Evolutionary conservation across 2,888 invertebrate genomes (phyloP).

Genomic region (Chrysotoxum bicinctum): DNA sequence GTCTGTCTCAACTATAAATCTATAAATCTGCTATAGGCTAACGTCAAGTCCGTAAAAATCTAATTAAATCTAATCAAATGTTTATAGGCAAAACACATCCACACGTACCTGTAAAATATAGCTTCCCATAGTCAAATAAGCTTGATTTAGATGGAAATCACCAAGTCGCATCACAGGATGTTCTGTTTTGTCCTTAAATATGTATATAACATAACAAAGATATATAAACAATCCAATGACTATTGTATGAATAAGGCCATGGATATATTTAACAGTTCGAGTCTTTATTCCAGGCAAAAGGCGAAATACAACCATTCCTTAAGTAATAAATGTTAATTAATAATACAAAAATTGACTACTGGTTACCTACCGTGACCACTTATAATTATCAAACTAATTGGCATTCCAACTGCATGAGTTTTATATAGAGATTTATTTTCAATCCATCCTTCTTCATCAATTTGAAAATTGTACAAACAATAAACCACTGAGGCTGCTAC

Average conservation of each 20-base stretch:
- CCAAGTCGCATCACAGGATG: not conserved
- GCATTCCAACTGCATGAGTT: constrained; percentile 13
- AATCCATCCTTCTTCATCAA: constrained; percentile 9
- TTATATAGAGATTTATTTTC: constrained; percentile 2
- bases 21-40: too few relatives aligned
- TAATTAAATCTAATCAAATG: too few relatives aligned
- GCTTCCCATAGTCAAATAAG: not conserved
- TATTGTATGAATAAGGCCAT: constrained; percentile 13
- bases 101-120: not conserved
- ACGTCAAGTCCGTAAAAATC: too few relatives aligned
- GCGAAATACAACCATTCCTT: constrained; percentile 21
- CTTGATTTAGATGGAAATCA: constrained; percentile 4
- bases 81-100: too few relatives aligned
- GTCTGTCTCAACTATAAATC: too few relatives aligned
- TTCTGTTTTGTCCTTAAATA: not conserved
- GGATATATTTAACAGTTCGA: constrained; percentile 5
- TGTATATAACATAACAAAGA: not conserved
- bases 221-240: not conserved
- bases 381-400: not conserved
- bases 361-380: constrained; percentile 20
- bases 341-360: not conserved
- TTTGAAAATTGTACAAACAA: not conserved
- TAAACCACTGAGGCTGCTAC: not conserved
- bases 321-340: not conserved
- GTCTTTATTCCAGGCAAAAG: constrained; percentile 6